These are phyloP conservation scores for Ophion costatus DNA, from an alignment of 2,888 invertebrate species.

Conservation along the genomic window DNA sequence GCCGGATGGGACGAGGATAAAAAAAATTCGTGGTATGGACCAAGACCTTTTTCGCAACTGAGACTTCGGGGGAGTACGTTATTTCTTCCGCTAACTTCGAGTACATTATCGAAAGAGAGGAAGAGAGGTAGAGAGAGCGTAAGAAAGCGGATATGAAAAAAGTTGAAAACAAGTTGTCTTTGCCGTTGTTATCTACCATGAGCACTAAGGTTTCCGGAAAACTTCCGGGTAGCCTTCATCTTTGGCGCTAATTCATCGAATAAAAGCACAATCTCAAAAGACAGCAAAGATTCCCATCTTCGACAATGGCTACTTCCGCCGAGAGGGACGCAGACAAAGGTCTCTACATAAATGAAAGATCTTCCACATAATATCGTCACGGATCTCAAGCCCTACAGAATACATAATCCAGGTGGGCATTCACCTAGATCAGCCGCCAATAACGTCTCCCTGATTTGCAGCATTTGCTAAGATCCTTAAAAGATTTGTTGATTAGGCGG, in stretches of 20 bases:
- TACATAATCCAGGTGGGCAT: too few species aligned
- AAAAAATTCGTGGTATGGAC: conserved; percentile 8
- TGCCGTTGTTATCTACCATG: conserved; percentile 33
- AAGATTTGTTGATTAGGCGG: too few species aligned
- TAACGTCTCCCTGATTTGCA: too few species aligned
- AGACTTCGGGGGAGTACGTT: conserved; percentile 22
- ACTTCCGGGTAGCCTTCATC: conserved; percentile 31
- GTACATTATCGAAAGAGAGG: conserved; percentile 33
- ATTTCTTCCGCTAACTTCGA: conserved; percentile 43
- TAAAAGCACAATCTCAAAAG: conserved; percentile 9
- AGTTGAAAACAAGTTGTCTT: conserved; percentile 29
- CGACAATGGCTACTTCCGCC: background rate
- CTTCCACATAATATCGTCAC: too few species aligned
- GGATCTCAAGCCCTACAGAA: too few species aligned
- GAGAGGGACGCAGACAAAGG: background rate
- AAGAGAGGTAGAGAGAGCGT: conserved; percentile 8
- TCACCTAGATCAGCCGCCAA: too few species aligned
- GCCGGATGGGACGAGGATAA: conserved; percentile 18
- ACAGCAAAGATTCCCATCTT: background rate
- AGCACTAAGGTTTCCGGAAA: background rate
- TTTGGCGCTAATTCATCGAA: conserved; percentile 34
- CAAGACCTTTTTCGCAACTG: conserved; percentile 11
- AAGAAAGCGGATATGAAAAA: conserved; percentile 22
- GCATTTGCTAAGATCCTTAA: too few species aligned
- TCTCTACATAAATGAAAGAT: background rate